These are phyloP conservation scores for Etheostoma cragini DNA, from an alignment of 2,113 vertebrate species.

Conservation along the genomic window DNA sequence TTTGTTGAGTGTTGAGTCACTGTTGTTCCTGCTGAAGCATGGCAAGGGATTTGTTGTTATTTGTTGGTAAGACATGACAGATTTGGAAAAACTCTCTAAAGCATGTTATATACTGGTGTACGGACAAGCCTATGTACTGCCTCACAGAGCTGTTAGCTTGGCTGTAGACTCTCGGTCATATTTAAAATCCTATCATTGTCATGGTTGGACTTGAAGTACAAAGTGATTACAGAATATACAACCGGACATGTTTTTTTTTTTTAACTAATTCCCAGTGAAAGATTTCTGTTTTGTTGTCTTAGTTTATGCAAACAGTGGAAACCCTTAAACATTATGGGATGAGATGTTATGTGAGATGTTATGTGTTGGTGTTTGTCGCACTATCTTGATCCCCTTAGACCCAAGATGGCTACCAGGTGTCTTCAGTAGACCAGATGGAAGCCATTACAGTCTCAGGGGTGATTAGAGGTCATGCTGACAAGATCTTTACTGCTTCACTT, in stretches of 20 bases:
- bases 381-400: slow-evolving; percentile 57
- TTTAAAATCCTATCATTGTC: neutral
- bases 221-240: neutral
- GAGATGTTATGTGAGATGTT: slow-evolving; percentile 37
- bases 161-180: neutral
- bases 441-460: slow-evolving; percentile 77
- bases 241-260: neutral
- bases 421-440: slow-evolving; percentile 80
- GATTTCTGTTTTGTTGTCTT: neutral
- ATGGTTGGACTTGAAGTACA: neutral
- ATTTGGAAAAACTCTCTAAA: neutral
- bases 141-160: neutral
- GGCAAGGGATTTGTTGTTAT: neutral
- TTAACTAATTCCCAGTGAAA: too few relatives aligned
- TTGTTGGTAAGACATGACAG: neutral
- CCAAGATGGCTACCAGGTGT: slow-evolving; percentile 79
- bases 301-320: slow-evolving; percentile 18
- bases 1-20: neutral
- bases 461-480: slow-evolving; percentile 81
- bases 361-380: slow-evolving; percentile 48
- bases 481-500: slow-evolving; percentile 81
- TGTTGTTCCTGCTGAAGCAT: neutral
- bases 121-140: too few relatives aligned
- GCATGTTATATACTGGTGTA: neutral
- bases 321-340: slow-evolving; percentile 18